Percentiles rank a stretch among this genome's conserved stretches.
Conservation (phyloP, 1,140 invertebrate genomes). For the Cyclargus thomasi region DNA sequence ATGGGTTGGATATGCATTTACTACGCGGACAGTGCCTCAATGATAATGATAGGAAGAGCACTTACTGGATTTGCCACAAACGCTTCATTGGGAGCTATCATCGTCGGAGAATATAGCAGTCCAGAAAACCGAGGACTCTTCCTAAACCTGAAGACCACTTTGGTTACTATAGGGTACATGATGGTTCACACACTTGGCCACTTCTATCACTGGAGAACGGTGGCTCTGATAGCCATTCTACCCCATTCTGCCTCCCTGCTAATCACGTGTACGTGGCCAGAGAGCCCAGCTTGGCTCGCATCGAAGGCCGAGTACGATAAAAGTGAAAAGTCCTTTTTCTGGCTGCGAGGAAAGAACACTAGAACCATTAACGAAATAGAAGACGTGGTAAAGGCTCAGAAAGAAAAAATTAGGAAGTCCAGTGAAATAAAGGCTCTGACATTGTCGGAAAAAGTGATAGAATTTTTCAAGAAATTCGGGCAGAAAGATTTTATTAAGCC, state of each 20-base stretch:
- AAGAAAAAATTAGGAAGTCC: constrained; percentile 21
- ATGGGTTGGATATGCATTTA: constrained; percentile 50
- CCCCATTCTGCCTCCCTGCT: constrained; percentile 35
- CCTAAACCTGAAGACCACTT: constrained; percentile 52
- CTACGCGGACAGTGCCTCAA: constrained; percentile 34
- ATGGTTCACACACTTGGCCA: constrained; percentile 43
- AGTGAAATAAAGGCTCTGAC: constrained; percentile 14
- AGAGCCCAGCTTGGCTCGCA: constrained; percentile 54
- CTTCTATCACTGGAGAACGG: constrained; percentile 45
- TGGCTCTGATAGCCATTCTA: constrained; percentile 40
- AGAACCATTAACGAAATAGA: constrained; percentile 39
- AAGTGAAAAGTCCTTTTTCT: constrained; percentile 44
- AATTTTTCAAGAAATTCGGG: constrained; percentile 46
- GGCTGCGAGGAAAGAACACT: constrained; percentile 41
- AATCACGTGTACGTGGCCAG: constrained; percentile 49
- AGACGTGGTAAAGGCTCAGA: constrained; percentile 45
- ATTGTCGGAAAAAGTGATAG: constrained; percentile 18
- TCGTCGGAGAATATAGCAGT: constrained; percentile 54
- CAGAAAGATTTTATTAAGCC: constrained; percentile 50
- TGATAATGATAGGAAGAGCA: constrained; percentile 42
- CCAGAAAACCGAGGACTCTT: constrained; percentile 53
- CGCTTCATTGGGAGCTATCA: constrained; percentile 49
- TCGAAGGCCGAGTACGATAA: constrained; percentile 40
- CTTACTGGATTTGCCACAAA: constrained; percentile 42
- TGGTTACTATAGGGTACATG: constrained; percentile 46